Conservation (phyloP, 2,113 vertebrate genomes). For the Lophochroa leadbeateri region DNA sequence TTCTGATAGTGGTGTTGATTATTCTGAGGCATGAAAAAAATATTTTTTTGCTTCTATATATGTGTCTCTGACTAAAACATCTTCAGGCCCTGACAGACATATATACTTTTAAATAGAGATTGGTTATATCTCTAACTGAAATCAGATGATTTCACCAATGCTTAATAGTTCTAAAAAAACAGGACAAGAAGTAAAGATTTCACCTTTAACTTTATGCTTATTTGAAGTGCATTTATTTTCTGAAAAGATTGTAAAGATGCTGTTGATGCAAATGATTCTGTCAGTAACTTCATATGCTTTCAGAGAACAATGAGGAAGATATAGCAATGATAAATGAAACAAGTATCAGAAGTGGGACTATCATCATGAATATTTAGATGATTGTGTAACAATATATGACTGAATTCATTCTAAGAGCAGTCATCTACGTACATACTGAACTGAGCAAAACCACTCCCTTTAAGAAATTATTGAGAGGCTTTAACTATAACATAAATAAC, state of each 20-base stretch:
- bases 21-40: neutral
- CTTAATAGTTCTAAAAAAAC: neutral
- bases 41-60: neutral
- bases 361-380: neutral
- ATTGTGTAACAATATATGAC: neutral
- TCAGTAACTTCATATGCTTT: neutral
- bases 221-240: neutral
- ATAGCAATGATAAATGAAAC: neutral
- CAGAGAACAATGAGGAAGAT: neutral
- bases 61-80: neutral
- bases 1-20: neutral
- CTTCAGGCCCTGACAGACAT: neutral
- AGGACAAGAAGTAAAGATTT: neutral
- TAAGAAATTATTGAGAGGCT: neutral
- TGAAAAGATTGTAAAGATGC: neutral
- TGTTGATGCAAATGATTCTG: neutral
- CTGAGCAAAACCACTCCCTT: neutral
- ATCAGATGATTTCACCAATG: neutral
- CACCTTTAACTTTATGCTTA: neutral
- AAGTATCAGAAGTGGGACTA: neutral
- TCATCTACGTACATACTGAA: neutral
- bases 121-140: neutral
- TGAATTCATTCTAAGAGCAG: neutral
- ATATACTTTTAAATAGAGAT: neutral
- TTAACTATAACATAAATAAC: conserved; percentile 29